Evolutionary conservation across 2,888 invertebrate species (phyloP), one percentile per base, ranked within the genome.

Genomic region (Lacanobia oleracea): DNA sequence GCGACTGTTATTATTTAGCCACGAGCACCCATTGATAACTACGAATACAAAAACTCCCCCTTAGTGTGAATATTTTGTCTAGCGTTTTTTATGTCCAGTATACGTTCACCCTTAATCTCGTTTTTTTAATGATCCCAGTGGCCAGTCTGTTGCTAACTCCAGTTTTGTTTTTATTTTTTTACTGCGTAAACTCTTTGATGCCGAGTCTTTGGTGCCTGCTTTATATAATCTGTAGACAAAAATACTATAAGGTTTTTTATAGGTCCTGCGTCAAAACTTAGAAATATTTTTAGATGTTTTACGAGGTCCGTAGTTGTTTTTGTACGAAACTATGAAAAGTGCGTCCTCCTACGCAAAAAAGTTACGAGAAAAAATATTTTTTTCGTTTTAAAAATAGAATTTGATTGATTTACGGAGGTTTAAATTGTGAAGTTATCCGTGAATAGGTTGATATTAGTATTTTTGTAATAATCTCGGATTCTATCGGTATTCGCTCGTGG

Each of bases 101-200:
- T 27, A 45, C 75, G 79, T 16, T 73, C 33, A 51, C 23, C 87
- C 71, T 86, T 71, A 83, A 45, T 67, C 64, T 79, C 53, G 66
- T 81, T 87, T 88, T 77, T 87, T 87, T 86, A 86, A 84, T 84
- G 85, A 81, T 84, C 72, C 67, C 85, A 86, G 75, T 86, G 81
- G 83, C 84, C 86, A 86, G 87, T 82, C 87, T 88, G 91, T 91
- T 90, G 89, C 91, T 90, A 90, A 85, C 87, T 83, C 86, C 72
- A 67, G 78, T 89, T 90, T 88, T 86, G 85, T 86, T 89, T 88
- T 86, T 77, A 75, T 79, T 86, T 86, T 88, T 87, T 86, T 77
- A 79, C 68, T 77, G 79, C 77, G 50, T 64, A 69, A 73, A 56
- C 72, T 83, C 79, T 86, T 83, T 84, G 71, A 77, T 71, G 70